Percentiles rank a stretch among this genome's conserved stretches.
Conservation (phyloP, 30 jellyfish, hydroid and myxozoan genomes). For the Hydra vulgaris region DNA sequence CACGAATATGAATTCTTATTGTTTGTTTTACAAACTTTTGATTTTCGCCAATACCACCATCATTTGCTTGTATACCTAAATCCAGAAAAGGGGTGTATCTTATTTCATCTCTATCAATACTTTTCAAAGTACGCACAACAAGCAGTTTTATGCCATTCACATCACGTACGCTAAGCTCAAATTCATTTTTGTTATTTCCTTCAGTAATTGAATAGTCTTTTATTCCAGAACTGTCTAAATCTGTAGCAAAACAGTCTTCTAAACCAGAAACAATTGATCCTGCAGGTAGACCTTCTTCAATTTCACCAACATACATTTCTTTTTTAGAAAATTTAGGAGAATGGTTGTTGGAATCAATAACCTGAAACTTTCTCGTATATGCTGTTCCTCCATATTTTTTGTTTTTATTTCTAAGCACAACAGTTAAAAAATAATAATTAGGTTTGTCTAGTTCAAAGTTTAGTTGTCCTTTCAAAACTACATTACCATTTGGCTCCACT, state of each 20-base stretch:
- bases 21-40: constrained; percentile 30
- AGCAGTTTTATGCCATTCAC: constrained; percentile 57
- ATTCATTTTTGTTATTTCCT: constrained; percentile 54
- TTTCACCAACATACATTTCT: constrained; percentile 47
- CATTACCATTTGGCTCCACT: constrained; percentile 23
- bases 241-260: constrained; percentile 93
- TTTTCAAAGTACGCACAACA: constrained; percentile 52
- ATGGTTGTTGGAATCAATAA: constrained; percentile 63
- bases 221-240: constrained; percentile 66
- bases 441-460: constrained; percentile 45
- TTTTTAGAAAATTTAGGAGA: constrained; percentile 61
- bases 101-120: constrained; percentile 79
- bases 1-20: constrained; percentile 49
- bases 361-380: constrained; percentile 30
- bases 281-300: constrained; percentile 69
- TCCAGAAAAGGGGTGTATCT: constrained; percentile 71
- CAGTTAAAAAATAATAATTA: constrained; percentile 42
- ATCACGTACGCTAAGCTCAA: constrained; percentile 37
- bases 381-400: constrained; percentile 62
- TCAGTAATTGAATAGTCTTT: constrained; percentile 38
- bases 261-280: constrained; percentile 78
- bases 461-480: constrained; percentile 30
- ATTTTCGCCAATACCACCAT: constrained; percentile 71
- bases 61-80: constrained; percentile 63
- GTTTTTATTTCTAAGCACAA: constrained; percentile 43